Base-by-base conservation (phyloP, 2,797 vertebrate species). In the Clarias platycephalus region DNA sequence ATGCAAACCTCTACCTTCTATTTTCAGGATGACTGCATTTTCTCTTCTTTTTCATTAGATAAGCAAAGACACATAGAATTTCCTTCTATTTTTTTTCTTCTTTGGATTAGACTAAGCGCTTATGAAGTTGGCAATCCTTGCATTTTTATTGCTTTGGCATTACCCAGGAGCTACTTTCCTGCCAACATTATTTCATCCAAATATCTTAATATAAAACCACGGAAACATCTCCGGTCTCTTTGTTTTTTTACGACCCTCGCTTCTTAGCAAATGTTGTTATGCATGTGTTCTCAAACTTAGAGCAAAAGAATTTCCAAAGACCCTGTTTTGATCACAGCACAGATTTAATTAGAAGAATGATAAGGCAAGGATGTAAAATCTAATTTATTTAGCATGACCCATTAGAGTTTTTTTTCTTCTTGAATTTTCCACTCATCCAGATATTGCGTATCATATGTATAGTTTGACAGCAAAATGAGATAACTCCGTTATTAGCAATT, bases 121-220 rank as follows among this genome's bases (percentile, higher is more conserved):
- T 34, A 31, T 10, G 53, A 15, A 76, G 18, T 58, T 58, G 49
- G 16, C 26, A 76, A 58, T 57, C 74, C 74, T 76, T 58, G 74
- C 22, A 10, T 31, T 76, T 58, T 57, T 58, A 76, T 57, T 58
- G 53, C 74, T 57, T 75, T 8, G 53, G 28, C 9, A 57, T 57
- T 57, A 57, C 71, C 71, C 71, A 75, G 72, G 57, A 76, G 72
- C 24, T 72, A n/a, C 53, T 72, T 49, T 16, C 8, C n/a, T 57
- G 71, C 49, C 71, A 74, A n/a, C 26, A 57, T 8, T 28, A 7
- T 34, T 75, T 16, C 49, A 75, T 75, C 72, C 49, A 57, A 75
- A 75, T 20, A 75, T 31, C 26, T 55, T 75, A 26, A 75, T 57
- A 31, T 10, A 75, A 75, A 57, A 57, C n/a, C 26, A 31, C 5